Evolutionary conservation across 1,140 invertebrate genomes (phyloP).

Genomic region (Zaprionus inermis): DNA sequence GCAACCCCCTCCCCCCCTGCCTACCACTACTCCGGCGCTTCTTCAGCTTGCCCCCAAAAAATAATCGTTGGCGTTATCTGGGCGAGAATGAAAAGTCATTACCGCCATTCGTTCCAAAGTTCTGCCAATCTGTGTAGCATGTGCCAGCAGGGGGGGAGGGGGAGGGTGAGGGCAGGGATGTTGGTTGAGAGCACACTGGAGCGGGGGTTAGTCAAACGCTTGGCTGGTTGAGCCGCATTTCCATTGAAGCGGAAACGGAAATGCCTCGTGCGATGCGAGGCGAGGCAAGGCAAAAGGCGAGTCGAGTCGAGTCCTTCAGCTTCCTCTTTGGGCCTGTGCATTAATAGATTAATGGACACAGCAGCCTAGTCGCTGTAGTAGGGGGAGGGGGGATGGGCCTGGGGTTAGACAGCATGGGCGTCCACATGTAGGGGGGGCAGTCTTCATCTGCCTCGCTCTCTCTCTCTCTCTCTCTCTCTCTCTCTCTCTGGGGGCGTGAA

Average conservation of each 20-base stretch:
- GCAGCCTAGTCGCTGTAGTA: not conserved
- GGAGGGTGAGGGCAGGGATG: not conserved
- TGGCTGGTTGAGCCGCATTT: constrained; percentile 40
- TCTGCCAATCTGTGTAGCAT: constrained; percentile 39
- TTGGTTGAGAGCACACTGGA: not conserved
- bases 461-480: not conserved
- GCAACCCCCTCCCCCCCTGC: constrained; percentile 17
- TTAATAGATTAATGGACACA: constrained; percentile 75
- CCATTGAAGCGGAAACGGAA: constrained; percentile 79
- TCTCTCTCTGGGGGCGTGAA: constrained; percentile 24
- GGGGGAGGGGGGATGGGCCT: constrained; percentile 9
- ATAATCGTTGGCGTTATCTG: constrained; percentile 76
- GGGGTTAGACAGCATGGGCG: constrained; percentile 9
- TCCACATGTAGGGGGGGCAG: not conserved
- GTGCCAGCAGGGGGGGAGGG: not conserved
- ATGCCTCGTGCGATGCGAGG: constrained; percentile 60
- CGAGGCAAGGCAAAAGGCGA: not conserved
- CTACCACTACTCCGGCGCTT: constrained; percentile 19
- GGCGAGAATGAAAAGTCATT: constrained; percentile 81
- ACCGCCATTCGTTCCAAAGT: constrained; percentile 75
- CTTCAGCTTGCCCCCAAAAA: constrained; percentile 45
- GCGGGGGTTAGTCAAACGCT: constrained; percentile 21
- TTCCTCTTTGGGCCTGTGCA: constrained; percentile 46
- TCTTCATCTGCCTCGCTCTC: not conserved
- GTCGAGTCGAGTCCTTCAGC: constrained; percentile 28